These are phyloP conservation scores for Bufo bufo DNA, from an alignment of 2,113 vertebrate species.

Conservation along the genomic window DNA sequence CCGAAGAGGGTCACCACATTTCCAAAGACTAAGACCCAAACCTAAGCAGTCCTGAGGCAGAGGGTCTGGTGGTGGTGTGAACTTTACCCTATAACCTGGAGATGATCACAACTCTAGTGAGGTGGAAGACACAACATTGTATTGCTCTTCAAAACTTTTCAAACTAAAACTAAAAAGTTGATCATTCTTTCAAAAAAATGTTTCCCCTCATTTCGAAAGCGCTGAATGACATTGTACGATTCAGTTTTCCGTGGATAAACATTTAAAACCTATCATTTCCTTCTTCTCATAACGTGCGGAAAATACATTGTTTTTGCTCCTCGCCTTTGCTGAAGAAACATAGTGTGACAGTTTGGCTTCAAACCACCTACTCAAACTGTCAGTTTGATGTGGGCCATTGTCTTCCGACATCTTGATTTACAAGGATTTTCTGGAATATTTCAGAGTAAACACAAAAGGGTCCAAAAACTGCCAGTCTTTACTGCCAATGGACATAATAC, in stretches of 20 bases:
- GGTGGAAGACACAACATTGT: too few relatives aligned
- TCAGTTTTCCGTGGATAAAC: not conserved
- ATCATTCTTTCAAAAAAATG: not conserved
- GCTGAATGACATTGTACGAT: not conserved
- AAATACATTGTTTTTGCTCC: slow-evolving; percentile 17
- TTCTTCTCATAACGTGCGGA: not conserved
- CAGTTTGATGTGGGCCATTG: not conserved
- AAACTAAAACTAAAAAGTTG: not conserved
- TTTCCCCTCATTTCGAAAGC: not conserved
- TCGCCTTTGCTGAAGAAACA: slow-evolving; percentile 5
- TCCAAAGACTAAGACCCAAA: too few relatives aligned
- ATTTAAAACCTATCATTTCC: slow-evolving; percentile 19
- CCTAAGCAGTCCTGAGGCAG: too few relatives aligned
- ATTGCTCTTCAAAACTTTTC: too few relatives aligned
- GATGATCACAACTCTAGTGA: too few relatives aligned
- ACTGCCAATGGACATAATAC: not conserved
- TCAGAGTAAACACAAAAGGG: not conserved
- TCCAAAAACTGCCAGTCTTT: not conserved
- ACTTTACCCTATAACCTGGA: too few relatives aligned
- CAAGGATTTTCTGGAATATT: not conserved
- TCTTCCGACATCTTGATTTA: slow-evolving; percentile 21
- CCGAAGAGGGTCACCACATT: too few relatives aligned
- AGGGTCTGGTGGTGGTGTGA: too few relatives aligned
- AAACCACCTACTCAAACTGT: slow-evolving; percentile 29
- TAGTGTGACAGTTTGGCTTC: slow-evolving; percentile 23